These are phyloP conservation scores for Ptiloglossa arizonensis DNA, from an alignment of 1,140 invertebrate species.

Conservation along the genomic window DNA sequence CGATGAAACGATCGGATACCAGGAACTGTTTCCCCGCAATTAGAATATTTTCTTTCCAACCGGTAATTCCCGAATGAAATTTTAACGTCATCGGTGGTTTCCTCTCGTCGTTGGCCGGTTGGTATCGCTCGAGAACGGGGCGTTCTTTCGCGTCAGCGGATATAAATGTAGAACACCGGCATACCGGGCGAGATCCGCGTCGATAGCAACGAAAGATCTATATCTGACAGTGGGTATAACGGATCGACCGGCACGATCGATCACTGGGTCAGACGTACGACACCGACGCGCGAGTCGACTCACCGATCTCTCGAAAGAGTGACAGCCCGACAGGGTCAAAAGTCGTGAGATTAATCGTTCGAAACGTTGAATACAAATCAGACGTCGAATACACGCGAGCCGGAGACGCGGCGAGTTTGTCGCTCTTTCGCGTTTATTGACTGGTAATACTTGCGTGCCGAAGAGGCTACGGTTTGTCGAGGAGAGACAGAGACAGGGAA, in stretches of 20 bases:
- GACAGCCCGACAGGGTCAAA: slow-evolving; percentile 55
- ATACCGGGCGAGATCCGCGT: slow-evolving; percentile 6
- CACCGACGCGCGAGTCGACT: slow-evolving; percentile 23
- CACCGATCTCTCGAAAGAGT: slow-evolving; percentile 12
- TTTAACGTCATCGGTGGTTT: not conserved
- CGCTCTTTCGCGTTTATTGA: not conserved
- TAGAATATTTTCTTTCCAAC: not conserved
- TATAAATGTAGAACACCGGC: slow-evolving; percentile 6
- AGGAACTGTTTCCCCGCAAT: not conserved
- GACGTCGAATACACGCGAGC: slow-evolving; percentile 26
- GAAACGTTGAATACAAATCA: slow-evolving; percentile 56
- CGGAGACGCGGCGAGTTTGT: slow-evolving; percentile 20
- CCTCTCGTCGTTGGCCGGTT: not conserved
- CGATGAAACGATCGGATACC: not conserved
- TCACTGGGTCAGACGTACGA: slow-evolving; percentile 36
- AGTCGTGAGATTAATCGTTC: slow-evolving; percentile 57
- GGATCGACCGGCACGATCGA: slow-evolving; percentile 51
- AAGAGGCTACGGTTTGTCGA: too few relatives aligned
- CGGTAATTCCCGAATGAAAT: not conserved
- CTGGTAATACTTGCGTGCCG: not conserved
- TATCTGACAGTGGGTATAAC: slow-evolving; percentile 39
- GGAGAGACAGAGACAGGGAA: too few relatives aligned
- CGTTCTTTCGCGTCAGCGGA: not conserved
- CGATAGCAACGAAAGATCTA: slow-evolving; percentile 33
- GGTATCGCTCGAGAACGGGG: not conserved